phyloP scores from a whole-genome alignment of 2,113 vertebrate genomes.

The Oceanites oceanicus region DNA sequence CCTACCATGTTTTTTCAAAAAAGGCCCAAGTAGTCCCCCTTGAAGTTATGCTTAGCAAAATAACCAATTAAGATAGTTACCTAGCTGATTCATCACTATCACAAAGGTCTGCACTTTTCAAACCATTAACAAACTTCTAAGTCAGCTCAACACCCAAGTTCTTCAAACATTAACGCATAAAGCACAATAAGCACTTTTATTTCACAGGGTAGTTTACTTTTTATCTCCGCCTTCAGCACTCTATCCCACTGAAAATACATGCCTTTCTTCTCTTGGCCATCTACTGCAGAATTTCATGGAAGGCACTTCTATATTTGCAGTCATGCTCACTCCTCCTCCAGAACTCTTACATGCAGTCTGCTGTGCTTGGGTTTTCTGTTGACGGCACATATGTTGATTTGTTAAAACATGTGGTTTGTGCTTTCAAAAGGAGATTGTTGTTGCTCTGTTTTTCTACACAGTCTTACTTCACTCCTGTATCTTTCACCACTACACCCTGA shows the following conservation, averaged over 20 bases:
- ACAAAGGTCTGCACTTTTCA: neutral
- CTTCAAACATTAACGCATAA: neutral
- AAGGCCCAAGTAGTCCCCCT: neutral
- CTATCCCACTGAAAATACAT: neutral
- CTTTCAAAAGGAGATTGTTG: neutral
- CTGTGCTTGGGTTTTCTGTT: neutral
- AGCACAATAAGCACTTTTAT: neutral
- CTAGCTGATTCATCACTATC: neutral
- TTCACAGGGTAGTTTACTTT: neutral
- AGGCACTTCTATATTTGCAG: neutral
- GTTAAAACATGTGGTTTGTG: neutral
- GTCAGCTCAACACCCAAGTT: neutral
- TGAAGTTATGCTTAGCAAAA: neutral
- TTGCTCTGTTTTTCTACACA: neutral
- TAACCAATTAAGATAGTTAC: neutral
- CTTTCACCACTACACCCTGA: neutral
- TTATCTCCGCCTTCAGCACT: neutral
- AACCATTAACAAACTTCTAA: neutral
- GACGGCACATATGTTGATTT: fast-evolving
- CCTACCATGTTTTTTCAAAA: neutral
- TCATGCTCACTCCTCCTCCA: neutral
- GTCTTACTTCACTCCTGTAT: neutral
- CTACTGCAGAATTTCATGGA: neutral
- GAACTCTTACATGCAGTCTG: neutral
- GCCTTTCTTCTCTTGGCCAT: neutral